Percentiles rank a stretch among this genome's conserved stretches.
Evolutionary conservation across 2,888 invertebrate genomes (phyloP).

Genomic region (Rhopalosiphum nymphaeae): DNA sequence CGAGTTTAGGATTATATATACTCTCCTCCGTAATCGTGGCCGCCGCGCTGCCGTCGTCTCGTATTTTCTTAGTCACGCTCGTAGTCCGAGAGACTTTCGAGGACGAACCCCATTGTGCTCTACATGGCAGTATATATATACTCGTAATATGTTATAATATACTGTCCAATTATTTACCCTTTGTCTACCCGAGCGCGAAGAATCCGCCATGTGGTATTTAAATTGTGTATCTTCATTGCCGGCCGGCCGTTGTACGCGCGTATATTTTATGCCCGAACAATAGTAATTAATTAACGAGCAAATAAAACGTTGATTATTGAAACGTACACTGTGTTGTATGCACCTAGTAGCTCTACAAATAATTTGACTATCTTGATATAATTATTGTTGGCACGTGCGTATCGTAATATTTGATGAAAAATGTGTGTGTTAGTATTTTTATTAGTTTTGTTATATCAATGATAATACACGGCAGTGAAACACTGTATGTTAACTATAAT

Average conservation of each 20-base stretch:
- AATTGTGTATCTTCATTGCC: slow-evolving; percentile 24
- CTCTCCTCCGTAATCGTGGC: not conserved
- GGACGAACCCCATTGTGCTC: slow-evolving; percentile 55
- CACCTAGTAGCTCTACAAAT: not conserved
- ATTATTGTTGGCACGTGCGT: not conserved
- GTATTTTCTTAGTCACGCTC: slow-evolving; percentile 57
- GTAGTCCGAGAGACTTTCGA: slow-evolving; percentile 37
- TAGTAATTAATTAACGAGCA: slow-evolving; percentile 18
- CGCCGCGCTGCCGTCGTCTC: not conserved
- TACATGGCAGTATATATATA: not conserved
- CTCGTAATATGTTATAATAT: not conserved
- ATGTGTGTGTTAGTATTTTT: not conserved
- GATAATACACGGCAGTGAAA: not conserved
- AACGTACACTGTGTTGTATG: not conserved
- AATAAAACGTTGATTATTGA: not conserved
- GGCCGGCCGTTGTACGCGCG: not conserved
- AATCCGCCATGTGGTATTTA: slow-evolving; percentile 21
- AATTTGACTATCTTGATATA: not conserved
- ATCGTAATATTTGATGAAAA: not conserved
- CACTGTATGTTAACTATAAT: not conserved
- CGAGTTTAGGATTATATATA: not conserved
- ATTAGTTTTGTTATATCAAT: not conserved
- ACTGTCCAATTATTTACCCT: slow-evolving; percentile 63
- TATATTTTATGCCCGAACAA: slow-evolving; percentile 4
- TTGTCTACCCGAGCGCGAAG: slow-evolving; percentile 53